These are phyloP conservation scores for Drosophila gaucha DNA, from an alignment of 2,888 invertebrate genomes.

Conservation along the genomic window DNA sequence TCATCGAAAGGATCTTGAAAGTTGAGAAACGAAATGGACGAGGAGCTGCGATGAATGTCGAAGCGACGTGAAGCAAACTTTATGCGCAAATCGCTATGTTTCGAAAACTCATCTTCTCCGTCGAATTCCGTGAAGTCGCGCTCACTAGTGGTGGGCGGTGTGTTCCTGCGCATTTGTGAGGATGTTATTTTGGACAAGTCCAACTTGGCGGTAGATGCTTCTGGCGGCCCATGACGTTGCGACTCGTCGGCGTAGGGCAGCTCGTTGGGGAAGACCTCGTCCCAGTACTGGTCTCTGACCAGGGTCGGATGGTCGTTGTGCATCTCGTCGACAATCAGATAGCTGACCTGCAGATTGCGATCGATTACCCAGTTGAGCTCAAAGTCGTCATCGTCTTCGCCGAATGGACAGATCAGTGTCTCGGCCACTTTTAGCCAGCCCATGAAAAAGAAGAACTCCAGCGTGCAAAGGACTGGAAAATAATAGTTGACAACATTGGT, in stretches of 20 bases:
- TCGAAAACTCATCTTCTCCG: constrained; percentile 30
- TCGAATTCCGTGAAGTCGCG: constrained; percentile 39
- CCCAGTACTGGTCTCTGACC: constrained; percentile 95
- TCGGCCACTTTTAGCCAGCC: constrained; percentile 97
- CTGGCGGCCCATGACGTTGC: constrained; percentile 92
- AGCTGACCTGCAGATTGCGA: constrained; percentile 91
- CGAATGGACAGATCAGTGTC: constrained; percentile 94
- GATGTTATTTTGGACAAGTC: constrained; percentile 81
- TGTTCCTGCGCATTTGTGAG: constrained; percentile 1
- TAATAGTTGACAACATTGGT: constrained; percentile 91
- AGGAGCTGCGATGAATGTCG: constrained; percentile 44
- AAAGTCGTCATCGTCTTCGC: constrained; percentile 95
- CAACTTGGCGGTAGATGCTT: constrained; percentile 93
- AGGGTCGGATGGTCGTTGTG: constrained; percentile 95
- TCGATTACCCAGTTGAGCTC: constrained; percentile 85
- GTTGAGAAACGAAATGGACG: constrained; percentile 28
- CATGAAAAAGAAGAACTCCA: constrained; percentile 94
- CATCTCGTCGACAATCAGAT: constrained; percentile 97
- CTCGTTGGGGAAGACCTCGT: constrained; percentile 92
- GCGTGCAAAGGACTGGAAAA: constrained; percentile 93
- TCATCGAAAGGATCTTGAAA: neutral
- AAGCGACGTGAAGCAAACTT: constrained; percentile 48
- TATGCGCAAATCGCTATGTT: constrained; percentile 48
- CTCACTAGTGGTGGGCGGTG: constrained; percentile 12
- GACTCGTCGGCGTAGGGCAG: constrained; percentile 91